phyloP scores from a whole-genome alignment of 2,888 invertebrate genomes.

The Drosophila recens region DNA sequence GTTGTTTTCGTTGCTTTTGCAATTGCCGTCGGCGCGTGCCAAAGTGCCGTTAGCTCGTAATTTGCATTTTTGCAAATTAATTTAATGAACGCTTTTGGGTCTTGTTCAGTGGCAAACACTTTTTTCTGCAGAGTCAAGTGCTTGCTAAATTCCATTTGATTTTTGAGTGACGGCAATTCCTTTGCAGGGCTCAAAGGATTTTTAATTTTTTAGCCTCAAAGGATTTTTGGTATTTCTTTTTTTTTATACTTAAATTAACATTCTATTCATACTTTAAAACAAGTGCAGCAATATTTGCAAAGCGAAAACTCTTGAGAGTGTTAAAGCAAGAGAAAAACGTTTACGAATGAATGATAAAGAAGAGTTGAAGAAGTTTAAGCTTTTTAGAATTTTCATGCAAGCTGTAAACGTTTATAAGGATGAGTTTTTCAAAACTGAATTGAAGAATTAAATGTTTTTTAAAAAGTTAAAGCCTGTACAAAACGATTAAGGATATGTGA shows the following conservation, averaged over 20 bases:
- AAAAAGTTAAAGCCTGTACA: background rate
- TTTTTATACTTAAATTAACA: slow-evolving; percentile 3
- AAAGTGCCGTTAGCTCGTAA: slow-evolving; percentile 76
- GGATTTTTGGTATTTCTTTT: background rate
- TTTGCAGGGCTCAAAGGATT: slow-evolving; percentile 11
- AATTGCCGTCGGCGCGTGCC: slow-evolving; percentile 71
- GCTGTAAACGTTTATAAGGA: background rate
- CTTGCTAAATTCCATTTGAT: slow-evolving; percentile 65
- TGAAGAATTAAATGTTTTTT: background rate
- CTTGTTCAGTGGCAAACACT: slow-evolving; percentile 69
- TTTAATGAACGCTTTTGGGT: slow-evolving; percentile 78
- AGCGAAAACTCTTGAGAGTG: background rate
- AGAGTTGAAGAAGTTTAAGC: background rate
- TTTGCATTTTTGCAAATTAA: slow-evolving; percentile 81
- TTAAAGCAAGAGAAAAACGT: background rate
- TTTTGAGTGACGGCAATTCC: slow-evolving; percentile 51
- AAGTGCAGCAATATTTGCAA: background rate
- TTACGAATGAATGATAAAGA: background rate
- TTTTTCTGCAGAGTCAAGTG: slow-evolving; percentile 14
- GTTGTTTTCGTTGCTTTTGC: slow-evolving; percentile 39
- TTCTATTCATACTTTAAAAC: background rate
- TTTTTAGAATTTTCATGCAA: background rate
- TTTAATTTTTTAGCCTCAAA: background rate
- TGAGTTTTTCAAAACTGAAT: background rate
- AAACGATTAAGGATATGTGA: slow-evolving; percentile 2